phyloP scores from a whole-genome alignment of 2,113 vertebrate species.

The Alexandromys fortis region DNA sequence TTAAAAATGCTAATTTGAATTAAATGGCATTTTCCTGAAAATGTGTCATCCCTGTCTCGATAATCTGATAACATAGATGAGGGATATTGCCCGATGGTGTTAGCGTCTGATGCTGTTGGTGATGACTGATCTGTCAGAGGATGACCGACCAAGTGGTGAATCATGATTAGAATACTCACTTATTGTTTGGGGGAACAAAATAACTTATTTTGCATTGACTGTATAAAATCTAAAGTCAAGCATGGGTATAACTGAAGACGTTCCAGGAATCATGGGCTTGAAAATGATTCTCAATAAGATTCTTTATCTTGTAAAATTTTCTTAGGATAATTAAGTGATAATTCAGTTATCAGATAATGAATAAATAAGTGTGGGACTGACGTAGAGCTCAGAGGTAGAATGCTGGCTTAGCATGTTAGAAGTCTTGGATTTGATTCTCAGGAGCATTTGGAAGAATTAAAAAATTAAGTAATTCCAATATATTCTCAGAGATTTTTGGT shows the following conservation, averaged over 20 bases:
- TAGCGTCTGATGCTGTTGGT: neutral
- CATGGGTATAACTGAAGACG: neutral
- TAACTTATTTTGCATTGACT: neutral
- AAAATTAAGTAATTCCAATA: neutral
- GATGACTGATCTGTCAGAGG: neutral
- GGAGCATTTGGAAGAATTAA: neutral
- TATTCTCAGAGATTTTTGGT: neutral
- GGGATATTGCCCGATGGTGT: neutral
- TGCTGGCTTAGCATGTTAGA: neutral
- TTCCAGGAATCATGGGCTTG: neutral
- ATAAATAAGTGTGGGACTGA: neutral
- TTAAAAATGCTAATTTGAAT: conserved; percentile 40
- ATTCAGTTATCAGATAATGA: neutral
- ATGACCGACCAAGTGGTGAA: neutral
- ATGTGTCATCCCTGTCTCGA: neutral
- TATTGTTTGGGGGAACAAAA: neutral
- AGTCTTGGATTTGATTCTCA: neutral
- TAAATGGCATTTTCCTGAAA: neutral
- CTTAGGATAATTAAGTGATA: neutral
- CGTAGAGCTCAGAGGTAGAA: too few relatives aligned
- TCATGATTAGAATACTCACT: neutral
- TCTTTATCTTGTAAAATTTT: conserved; percentile 16
- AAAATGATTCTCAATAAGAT: neutral
- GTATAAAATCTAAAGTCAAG: neutral
- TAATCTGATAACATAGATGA: neutral